A percentile compares a stretch with the other conserved stretches of the same genome.
Evolutionary conservation across 2,113 vertebrate genomes (phyloP).

Genomic region (Zootoca vivipara): DNA sequence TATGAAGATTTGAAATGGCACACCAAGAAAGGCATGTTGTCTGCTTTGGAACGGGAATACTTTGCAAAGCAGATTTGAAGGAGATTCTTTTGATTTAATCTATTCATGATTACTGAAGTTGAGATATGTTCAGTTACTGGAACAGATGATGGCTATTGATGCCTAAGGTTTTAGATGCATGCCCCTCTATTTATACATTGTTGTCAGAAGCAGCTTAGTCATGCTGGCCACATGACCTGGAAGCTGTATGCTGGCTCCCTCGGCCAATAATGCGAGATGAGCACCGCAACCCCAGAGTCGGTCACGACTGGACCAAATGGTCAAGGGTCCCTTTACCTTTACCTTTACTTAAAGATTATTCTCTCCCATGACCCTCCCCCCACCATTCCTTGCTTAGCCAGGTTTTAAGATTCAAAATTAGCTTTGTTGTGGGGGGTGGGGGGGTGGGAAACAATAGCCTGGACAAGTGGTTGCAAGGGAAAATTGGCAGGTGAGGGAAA

Average conservation of each 20-base stretch:
- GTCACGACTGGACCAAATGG: no score
- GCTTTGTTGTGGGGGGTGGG: background rate
- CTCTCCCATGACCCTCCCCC: no score
- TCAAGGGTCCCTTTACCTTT: no score
- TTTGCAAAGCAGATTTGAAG: background rate
- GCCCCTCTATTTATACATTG: no score
- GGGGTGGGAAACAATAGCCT: background rate
- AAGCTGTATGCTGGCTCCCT: no score
- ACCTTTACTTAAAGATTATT: background rate
- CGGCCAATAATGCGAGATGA: no score
- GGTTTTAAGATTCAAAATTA: background rate
- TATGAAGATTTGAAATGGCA: background rate
- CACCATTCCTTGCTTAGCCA: background rate
- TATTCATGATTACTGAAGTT: background rate
- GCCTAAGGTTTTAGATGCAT: background rate
- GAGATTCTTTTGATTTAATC: background rate
- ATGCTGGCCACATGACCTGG: no score
- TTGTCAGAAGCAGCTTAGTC: no score
- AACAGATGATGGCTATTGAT: background rate
- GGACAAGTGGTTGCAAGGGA: background rate
- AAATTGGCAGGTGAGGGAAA: background rate
- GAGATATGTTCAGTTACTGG: background rate
- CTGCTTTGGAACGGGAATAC: background rate
- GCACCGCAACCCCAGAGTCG: no score
- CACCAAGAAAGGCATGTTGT: background rate